Conservation (phyloP, 2,113 vertebrate species). For the Collichthys lucidus region DNA sequence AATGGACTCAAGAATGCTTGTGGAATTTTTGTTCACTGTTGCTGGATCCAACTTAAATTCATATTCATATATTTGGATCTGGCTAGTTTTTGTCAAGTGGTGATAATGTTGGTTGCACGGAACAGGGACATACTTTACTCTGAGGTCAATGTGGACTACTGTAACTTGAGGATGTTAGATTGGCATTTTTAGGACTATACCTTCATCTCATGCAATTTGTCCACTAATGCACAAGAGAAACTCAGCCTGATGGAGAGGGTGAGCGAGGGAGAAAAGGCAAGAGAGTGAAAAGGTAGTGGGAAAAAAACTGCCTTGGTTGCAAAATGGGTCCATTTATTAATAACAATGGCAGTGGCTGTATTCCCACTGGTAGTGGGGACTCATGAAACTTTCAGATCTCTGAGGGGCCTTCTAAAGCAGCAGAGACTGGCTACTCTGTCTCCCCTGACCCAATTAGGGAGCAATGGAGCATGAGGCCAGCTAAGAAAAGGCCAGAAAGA, state of each 20-base stretch:
- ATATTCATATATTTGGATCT: slow-evolving; percentile 20
- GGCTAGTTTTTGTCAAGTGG: slow-evolving; percentile 33
- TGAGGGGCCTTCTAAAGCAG: slow-evolving; percentile 83
- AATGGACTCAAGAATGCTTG: slow-evolving; percentile 45
- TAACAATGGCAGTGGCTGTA: slow-evolving; percentile 85
- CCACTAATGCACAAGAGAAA: slow-evolving; percentile 75
- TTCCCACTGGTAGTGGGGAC: slow-evolving; percentile 81
- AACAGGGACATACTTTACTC: not conserved
- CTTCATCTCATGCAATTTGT: slow-evolving; percentile 74
- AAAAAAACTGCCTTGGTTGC: slow-evolving; percentile 80
- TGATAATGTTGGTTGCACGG: slow-evolving; percentile 24
- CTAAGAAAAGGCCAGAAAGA: slow-evolving; percentile 71
- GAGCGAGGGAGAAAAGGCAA: slow-evolving; percentile 59
- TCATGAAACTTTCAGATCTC: slow-evolving; percentile 89
- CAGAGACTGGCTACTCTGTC: slow-evolving; percentile 83
- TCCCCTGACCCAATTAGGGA: slow-evolving; percentile 86
- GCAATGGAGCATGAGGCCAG: slow-evolving; percentile 79
- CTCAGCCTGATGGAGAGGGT: slow-evolving; percentile 61
- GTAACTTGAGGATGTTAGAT: slow-evolving; percentile 60
- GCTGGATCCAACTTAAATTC: slow-evolving; percentile 32
- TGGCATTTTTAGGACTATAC: slow-evolving; percentile 54
- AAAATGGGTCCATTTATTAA: slow-evolving; percentile 87
- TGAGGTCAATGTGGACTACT: slow-evolving; percentile 25
- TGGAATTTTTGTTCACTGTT: slow-evolving; percentile 55
- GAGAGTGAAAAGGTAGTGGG: slow-evolving; percentile 59